Conservation (phyloP, 2,888 invertebrate species). For the Tetheella fluctuosa region DNA sequence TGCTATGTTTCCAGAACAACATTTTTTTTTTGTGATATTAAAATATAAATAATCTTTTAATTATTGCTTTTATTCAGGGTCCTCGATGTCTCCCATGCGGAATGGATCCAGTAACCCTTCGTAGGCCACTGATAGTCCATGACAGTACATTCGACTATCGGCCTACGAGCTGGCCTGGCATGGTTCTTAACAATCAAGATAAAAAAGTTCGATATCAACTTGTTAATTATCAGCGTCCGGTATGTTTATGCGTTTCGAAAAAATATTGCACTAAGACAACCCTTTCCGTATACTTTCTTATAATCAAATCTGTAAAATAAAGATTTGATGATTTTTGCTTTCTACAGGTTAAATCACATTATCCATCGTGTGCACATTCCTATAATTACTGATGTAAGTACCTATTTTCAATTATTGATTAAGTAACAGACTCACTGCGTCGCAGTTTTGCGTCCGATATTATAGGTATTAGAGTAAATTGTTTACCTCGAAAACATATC, state of each 20-base stretch:
- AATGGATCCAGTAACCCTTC: slow-evolving; percentile 70
- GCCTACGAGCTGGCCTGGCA: slow-evolving; percentile 75
- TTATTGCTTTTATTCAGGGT: slow-evolving; percentile 47
- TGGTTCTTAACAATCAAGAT: slow-evolving; percentile 73
- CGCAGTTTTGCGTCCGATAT: too few relatives aligned
- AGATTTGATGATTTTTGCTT: slow-evolving; percentile 15
- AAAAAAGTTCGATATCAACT: slow-evolving; percentile 77
- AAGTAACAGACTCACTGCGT: too few relatives aligned
- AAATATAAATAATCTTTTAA: background rate
- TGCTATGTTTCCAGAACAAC: too few relatives aligned
- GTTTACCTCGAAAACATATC: too few relatives aligned
- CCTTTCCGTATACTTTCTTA: too few relatives aligned
- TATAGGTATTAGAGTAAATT: too few relatives aligned
- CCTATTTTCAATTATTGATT: background rate
- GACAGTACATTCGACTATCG: slow-evolving; percentile 78
- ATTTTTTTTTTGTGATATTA: too few relatives aligned
- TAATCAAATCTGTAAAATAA: too few relatives aligned
- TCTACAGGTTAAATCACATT: slow-evolving; percentile 64
- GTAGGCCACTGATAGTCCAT: slow-evolving; percentile 72
- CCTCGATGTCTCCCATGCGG: slow-evolving; percentile 69
- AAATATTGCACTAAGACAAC: too few relatives aligned
- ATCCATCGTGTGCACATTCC: slow-evolving; percentile 65
- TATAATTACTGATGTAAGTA: slow-evolving; percentile 44
- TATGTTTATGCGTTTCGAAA: slow-evolving; percentile 32
- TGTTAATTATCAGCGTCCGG: slow-evolving; percentile 70